A percentile compares a stretch with the other conserved stretches of the same genome.
phyloP scores from a whole-genome alignment of 2,797 vertebrate genomes.

The Astyanax mexicanus region DNA sequence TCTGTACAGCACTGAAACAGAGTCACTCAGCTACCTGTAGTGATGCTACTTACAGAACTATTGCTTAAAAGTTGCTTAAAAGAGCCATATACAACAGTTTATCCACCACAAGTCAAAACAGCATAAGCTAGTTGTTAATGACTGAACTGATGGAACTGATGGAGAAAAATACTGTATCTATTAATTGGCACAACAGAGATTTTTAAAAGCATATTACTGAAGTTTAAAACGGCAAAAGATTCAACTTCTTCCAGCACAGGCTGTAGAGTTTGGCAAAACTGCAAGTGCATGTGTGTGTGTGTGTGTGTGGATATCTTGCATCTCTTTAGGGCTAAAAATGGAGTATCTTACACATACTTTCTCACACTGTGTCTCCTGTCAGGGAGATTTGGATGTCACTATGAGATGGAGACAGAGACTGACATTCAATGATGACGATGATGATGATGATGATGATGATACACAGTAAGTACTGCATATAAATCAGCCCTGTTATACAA shows the following conservation, averaged over 20 bases:
- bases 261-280: slow-evolving; percentile 5
- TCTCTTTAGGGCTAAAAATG: background rate
- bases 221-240: background rate
- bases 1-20: too few species aligned
- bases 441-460: too few species aligned
- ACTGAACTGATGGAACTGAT: too few species aligned
- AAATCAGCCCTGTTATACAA: background rate
- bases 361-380: background rate
- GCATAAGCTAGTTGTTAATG: too few species aligned
- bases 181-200: too few species aligned
- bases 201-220: background rate
- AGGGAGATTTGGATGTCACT: background rate
- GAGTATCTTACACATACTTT: background rate
- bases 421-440: background rate
- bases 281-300: background rate
- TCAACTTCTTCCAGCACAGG: too few species aligned
- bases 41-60: too few species aligned
- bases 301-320: background rate
- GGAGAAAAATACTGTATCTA: too few species aligned
- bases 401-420: background rate
- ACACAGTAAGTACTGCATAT: background rate
- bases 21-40: too few species aligned
- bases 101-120: too few species aligned
- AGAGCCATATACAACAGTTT: too few species aligned
- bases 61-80: too few species aligned